Base-by-base conservation (phyloP, 2,888 invertebrate genomes). In the Drosophila paranaensis region DNA sequence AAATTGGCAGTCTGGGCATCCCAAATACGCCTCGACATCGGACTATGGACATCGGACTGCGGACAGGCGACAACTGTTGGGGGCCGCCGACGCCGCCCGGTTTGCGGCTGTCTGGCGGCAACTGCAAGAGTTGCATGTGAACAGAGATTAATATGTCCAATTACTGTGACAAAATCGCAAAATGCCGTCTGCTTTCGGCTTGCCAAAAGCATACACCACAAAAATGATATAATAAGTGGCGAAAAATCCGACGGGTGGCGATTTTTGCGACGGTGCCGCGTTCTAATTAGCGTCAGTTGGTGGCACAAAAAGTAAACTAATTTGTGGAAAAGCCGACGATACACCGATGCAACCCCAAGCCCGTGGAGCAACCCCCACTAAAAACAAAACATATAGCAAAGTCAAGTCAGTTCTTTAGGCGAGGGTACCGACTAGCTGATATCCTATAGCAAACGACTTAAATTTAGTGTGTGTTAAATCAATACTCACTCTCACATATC, bases 71-170 rank as follows among this genome's bases (percentile, higher is more conserved):
- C 74, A 75, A 78, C 71, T 79, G 71, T 42, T 68, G 64, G 62
- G 67, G 63, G 53, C 70, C 70, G 60, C 70, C 74, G 67, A 60
- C 80, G 81, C 68, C 74, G 77, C 67, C 51, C 71, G 56, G 68
- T 73, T 75, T 69, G 84, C 79, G 88, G 85, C 85, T 62, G 74
- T 69, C 83, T 75, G 71, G 73, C 68, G 65, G 66, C 88, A 79
- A 68, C 68, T 56, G 40, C 74, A 60, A 40, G 54, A 77, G 77
- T 72, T 89, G 80, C 76, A 88, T 78, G 89, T 66, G 84, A 90
- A 91, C 85, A 88, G 88, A 91, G 92, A 92, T 92, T 92, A 92
- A 92, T 92, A 91, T 91, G 92, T 92, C 92, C 92, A 92, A 92
- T 92, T 92, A 92, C 91, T 92, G 90, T 90, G 90, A 90, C 91